Percentiles rank a stretch among this genome's conserved stretches.
Conservation (phyloP, 2,888 invertebrate species). For the Erebia epiphron region DNA sequence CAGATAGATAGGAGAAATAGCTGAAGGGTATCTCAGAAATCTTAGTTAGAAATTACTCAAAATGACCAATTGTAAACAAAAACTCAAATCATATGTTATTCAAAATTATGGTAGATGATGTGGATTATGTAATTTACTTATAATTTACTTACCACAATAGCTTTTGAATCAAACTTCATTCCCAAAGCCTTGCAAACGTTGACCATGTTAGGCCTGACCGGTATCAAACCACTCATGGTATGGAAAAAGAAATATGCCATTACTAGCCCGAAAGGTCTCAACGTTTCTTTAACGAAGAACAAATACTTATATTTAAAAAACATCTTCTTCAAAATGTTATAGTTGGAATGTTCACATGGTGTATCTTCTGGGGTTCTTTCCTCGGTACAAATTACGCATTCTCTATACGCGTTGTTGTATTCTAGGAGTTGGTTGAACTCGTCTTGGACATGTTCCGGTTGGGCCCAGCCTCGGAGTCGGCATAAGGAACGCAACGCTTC, state of each 20-base stretch:
- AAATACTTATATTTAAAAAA: constrained; percentile 61
- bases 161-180: constrained; percentile 72
- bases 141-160: constrained; percentile 70
- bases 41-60: too few relatives aligned
- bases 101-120: too few relatives aligned
- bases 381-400: constrained; percentile 64
- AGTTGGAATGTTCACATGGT: constrained; percentile 58
- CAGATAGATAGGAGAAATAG: too few relatives aligned
- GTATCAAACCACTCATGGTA: constrained; percentile 74
- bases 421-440: constrained; percentile 75
- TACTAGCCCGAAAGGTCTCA: constrained; percentile 77
- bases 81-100: too few relatives aligned
- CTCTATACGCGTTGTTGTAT: constrained; percentile 66
- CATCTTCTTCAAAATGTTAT: constrained; percentile 54
- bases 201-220: constrained; percentile 82
- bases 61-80: too few relatives aligned
- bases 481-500: constrained; percentile 81
- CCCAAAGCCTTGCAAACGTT: constrained; percentile 77
- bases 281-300: constrained; percentile 76
- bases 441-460: constrained; percentile 74
- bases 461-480: constrained; percentile 81
- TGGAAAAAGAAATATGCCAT: constrained; percentile 80
- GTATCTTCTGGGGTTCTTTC: constrained; percentile 50
- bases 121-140: constrained; percentile 53
- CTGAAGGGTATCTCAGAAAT: too few relatives aligned